Percentiles rank a stretch among this genome's conserved stretches.
Evolutionary conservation across 1,140 invertebrate genomes (phyloP).

Genomic region (Drosophila leontia): DNA sequence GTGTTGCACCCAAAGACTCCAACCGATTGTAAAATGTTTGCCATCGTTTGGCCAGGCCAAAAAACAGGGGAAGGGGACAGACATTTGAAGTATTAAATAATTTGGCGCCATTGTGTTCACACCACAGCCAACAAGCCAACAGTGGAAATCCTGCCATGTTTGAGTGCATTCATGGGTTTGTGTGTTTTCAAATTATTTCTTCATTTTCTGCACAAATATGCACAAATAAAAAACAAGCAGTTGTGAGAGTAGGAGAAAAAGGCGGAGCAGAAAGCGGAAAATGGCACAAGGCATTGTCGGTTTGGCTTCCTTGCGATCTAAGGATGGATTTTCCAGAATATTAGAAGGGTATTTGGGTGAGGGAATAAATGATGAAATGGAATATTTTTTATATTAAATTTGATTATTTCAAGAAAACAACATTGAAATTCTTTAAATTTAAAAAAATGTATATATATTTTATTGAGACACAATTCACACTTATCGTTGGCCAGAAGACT

Average conservation of each 20-base stretch:
- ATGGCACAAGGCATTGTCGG: constrained; percentile 66
- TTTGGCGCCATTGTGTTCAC: constrained; percentile 81
- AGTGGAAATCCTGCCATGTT: constrained; percentile 21
- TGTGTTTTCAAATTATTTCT: constrained; percentile 76
- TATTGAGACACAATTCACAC: too few relatives aligned
- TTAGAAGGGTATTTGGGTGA: too few relatives aligned
- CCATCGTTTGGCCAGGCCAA: constrained; percentile 61
- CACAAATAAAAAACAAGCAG: constrained; percentile 44
- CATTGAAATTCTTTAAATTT: too few relatives aligned
- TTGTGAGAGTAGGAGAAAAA: constrained; percentile 27
- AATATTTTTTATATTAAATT: too few relatives aligned
- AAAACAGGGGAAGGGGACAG: constrained; percentile 42
- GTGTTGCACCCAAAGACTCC: background rate
- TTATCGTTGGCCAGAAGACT: too few relatives aligned
- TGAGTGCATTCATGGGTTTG: constrained; percentile 35
- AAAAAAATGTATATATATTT: too few relatives aligned
- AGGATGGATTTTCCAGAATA: constrained; percentile 3
- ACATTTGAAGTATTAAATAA: constrained; percentile 83
- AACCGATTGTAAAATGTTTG: constrained; percentile 49
- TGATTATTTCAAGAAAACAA: too few relatives aligned
- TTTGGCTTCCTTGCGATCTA: constrained; percentile 41
- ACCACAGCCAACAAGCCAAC: constrained; percentile 48
- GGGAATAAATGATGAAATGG: too few relatives aligned
- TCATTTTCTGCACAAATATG: constrained; percentile 69
- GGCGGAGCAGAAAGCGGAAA: constrained; percentile 48